Conservation (phyloP, 2,888 invertebrate genomes). For the Heteromyza rotundicornis region DNA sequence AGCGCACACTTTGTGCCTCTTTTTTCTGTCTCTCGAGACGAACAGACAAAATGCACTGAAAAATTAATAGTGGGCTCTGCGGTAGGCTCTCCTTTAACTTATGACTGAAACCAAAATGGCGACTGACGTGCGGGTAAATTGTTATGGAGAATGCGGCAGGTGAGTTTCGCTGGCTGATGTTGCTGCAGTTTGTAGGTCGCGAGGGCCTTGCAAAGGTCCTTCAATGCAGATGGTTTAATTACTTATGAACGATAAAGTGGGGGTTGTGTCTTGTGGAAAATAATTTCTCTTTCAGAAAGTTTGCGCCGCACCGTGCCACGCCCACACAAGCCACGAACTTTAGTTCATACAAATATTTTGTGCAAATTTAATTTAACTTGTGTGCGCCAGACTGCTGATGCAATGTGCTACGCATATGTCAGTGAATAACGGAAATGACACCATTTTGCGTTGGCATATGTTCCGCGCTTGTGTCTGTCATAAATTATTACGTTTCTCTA, state of each 20-base stretch:
- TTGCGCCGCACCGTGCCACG: background rate
- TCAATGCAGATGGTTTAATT: slow-evolving; percentile 46
- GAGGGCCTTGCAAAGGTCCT: background rate
- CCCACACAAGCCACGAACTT: background rate
- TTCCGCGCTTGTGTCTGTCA: background rate
- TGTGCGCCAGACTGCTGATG: background rate
- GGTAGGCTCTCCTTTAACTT: too few species aligned
- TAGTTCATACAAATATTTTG: slow-evolving; percentile 4
- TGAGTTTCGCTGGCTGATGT: too few species aligned
- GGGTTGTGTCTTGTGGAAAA: slow-evolving; percentile 29
- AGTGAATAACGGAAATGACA: too few species aligned
- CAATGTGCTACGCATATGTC: too few species aligned
- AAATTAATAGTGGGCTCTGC: too few species aligned
- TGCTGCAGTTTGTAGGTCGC: background rate
- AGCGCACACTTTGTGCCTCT: too few species aligned
- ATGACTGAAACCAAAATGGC: too few species aligned
- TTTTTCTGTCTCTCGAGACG: too few species aligned
- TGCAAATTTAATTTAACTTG: slow-evolving; percentile 22
- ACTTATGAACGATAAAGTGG: slow-evolving; percentile 55
- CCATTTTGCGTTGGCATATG: slow-evolving; percentile 9
- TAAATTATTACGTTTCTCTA: slow-evolving; percentile 19
- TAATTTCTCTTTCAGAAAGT: slow-evolving; percentile 34
- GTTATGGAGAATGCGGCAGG: too few species aligned
- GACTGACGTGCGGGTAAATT: too few species aligned
- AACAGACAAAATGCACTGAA: too few species aligned